Evolutionary conservation across 2,888 invertebrate genomes (phyloP).

Genomic region (Oscheius sp.): DNA sequence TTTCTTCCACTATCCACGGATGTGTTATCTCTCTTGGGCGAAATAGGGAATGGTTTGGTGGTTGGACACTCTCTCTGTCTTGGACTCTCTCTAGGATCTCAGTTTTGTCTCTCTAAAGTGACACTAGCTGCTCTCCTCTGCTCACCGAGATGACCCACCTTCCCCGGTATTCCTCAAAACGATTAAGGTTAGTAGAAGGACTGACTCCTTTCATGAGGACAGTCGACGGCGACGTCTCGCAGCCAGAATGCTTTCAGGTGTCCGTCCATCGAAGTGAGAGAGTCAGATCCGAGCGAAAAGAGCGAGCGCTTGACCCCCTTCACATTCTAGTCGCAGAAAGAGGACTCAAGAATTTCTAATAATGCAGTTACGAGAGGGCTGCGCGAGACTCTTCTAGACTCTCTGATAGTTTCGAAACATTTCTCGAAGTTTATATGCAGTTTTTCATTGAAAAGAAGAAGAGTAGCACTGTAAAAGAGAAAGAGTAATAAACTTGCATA

Average conservation of each 20-base stretch:
- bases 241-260: constrained; percentile 13
- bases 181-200: constrained; percentile 1
- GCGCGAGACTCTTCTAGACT: neutral
- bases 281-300: neutral
- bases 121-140: neutral
- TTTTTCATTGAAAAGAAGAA: neutral
- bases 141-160: neutral
- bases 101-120: neutral
- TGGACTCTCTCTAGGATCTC: constrained; percentile 3
- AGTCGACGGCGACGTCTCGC: neutral
- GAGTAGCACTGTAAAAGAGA: neutral
- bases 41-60: too few relatives aligned
- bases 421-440: neutral
- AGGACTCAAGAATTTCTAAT: too few relatives aligned
- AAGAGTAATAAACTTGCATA: constrained; percentile 25
- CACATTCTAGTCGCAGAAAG: neutral
- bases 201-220: neutral
- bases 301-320: neutral
- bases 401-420: neutral
- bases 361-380: neutral
- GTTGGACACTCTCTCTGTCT: neutral
- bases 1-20: too few relatives aligned
- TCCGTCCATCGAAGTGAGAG: neutral
- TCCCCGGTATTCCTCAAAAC: neutral
- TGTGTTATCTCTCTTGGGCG: too few relatives aligned